phyloP scores from a whole-genome alignment of 2,797 vertebrate genomes.

The Hemitrygon akajei region DNA sequence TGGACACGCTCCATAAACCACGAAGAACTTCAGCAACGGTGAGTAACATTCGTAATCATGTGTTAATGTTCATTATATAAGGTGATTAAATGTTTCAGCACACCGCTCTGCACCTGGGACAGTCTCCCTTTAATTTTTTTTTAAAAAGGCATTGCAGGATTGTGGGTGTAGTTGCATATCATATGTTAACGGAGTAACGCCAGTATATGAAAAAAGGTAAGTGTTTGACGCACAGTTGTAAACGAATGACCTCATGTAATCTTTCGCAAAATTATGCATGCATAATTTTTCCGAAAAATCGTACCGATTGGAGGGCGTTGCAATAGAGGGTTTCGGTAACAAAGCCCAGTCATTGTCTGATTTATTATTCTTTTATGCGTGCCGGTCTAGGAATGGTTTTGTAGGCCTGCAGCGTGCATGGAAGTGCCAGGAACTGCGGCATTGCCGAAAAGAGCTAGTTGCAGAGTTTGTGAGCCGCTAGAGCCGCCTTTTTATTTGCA shows the following conservation, averaged over 20 bases:
- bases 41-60: not conserved
- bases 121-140: slow-evolving; percentile 21
- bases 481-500: not conserved
- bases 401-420: not conserved
- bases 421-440: not conserved
- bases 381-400: not conserved
- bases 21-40: not conserved
- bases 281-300: not conserved
- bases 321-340: not conserved
- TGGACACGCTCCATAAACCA: not conserved
- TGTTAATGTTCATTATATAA: no score
- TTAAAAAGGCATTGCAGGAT: slow-evolving; percentile 11
- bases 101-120: not conserved
- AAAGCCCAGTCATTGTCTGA: not conserved
- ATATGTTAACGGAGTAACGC: not conserved
- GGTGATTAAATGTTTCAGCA: no score
- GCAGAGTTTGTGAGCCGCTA: not conserved
- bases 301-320: not conserved
- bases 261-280: not conserved
- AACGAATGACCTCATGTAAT: not conserved
- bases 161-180: slow-evolving; percentile 25
- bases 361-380: not conserved
- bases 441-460: not conserved
- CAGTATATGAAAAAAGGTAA: slow-evolving; percentile 21
- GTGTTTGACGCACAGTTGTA: not conserved